Evolutionary conservation across 2,888 invertebrate genomes (phyloP), one percentile per base, ranked within the genome.

Genomic region (Platycheirus albimanus): DNA sequence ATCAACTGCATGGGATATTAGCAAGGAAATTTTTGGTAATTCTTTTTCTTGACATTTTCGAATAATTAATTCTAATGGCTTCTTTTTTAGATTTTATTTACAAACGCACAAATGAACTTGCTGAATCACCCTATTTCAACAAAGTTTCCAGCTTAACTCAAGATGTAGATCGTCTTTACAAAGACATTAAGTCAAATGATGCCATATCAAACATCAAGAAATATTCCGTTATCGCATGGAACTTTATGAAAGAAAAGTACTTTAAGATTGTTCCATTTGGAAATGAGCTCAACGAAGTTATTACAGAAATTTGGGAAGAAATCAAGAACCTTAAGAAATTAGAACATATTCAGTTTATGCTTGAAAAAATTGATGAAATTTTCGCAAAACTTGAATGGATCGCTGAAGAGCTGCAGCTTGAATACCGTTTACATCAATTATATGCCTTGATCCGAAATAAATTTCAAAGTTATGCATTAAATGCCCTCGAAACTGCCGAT

Each of bases 401-500:
- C 88, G 95, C 94, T 86, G 94, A 95, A 61, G 96, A 96, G 87
- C 94, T 96, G 87, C 92, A 95, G 74, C 91, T 97, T 24, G 94
- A 94, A 24, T 92, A 93, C n/a, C 93, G 94, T 41, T 77, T 95
- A 3, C 94, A 95, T 78, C 92, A 92, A 10, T 88, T 94, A 0
- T 92, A 95, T 45, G 92, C 93, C 6, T 91, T 96, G 4, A 61
- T 96, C 5, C 94, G 95, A 86, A 92, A 92, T 19, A 96, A 96
- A 88, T 88, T 96, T 1, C 93, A 94, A 0, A 95, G 95, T 79
- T 92, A 95, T 87, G 94, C 95, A 3, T 93, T 94, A 87, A 96
- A 96, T 13, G 96, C 96, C 0, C 88, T 97, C 20, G 94, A 97
- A 88, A 95, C 95, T 17, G 96, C 96, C 85, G 96, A 95, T 87